phyloP scores from a whole-genome alignment of 2,113 vertebrate genomes.

The Sinocyclocheilus anophthalmus region DNA sequence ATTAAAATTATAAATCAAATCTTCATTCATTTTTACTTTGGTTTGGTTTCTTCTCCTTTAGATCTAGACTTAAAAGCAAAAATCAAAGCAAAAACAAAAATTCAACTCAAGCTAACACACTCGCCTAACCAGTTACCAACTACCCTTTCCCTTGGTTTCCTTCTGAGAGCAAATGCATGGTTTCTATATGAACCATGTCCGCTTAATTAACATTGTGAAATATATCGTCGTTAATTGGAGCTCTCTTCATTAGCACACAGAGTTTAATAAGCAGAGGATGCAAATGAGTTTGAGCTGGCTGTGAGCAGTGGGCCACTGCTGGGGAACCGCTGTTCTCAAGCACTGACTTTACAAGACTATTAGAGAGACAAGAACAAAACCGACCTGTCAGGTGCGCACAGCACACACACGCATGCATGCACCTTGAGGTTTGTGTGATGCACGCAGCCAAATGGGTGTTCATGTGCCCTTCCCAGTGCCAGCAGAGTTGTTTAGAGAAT shows the following conservation, averaged over 20 bases:
- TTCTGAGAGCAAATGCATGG: background rate
- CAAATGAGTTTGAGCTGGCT: constrained; percentile 33
- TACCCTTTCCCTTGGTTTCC: background rate
- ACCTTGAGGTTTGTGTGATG: background rate
- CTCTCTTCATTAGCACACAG: constrained; percentile 40
- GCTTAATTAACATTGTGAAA: constrained; percentile 10
- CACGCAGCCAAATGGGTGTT: background rate
- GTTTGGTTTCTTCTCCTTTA: background rate
- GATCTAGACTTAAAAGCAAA: background rate
- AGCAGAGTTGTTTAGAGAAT: constrained; percentile 37
- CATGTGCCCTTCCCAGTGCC: background rate
- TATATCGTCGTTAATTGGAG: constrained; percentile 35
- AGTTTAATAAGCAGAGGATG: constrained; percentile 45
- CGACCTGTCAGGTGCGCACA: constrained; percentile 19
- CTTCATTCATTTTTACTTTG: too few species aligned
- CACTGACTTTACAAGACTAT: background rate
- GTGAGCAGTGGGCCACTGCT: constrained; percentile 2
- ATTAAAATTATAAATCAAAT: too few species aligned
- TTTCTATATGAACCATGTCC: background rate
- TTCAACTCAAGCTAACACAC: background rate
- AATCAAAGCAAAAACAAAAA: background rate
- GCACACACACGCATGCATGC: background rate
- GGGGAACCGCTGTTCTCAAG: constrained; percentile 31
- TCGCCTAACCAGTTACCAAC: background rate
- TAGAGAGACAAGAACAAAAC: background rate